Conservation (phyloP, 2,888 invertebrate genomes). For the Sminthurides aquaticus region DNA sequence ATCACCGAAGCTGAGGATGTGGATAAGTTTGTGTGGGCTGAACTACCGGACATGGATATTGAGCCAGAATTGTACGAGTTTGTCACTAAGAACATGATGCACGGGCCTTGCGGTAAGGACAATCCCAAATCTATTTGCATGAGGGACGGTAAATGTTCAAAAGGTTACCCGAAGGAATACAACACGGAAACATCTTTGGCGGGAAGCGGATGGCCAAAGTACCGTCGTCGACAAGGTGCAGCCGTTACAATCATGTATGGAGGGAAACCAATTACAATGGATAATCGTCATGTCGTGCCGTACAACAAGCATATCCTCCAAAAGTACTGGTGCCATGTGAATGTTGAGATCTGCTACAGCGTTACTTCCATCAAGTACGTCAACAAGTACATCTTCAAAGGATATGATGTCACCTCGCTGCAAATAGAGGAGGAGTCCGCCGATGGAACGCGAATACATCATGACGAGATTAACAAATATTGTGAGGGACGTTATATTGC, state of each 20-base stretch:
- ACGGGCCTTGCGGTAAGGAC: too few relatives aligned
- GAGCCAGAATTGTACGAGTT: neutral
- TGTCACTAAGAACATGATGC: neutral
- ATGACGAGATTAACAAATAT: too few relatives aligned
- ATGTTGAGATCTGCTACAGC: neutral
- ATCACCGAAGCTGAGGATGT: neutral
- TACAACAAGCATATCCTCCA: neutral
- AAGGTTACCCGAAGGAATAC: slow-evolving; percentile 9
- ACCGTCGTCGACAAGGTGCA: neutral
- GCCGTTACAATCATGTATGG: neutral
- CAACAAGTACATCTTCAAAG: neutral
- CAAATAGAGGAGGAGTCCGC: too few relatives aligned
- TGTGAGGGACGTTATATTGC: too few relatives aligned
- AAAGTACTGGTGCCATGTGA: neutral
- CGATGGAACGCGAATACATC: too few relatives aligned
- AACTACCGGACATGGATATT: slow-evolving; percentile 3
- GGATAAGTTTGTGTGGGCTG: slow-evolving; percentile 4
- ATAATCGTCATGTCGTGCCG: slow-evolving; percentile 3
- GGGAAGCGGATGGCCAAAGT: slow-evolving; percentile 2
- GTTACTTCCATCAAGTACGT: slow-evolving; percentile 1
- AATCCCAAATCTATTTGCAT: too few relatives aligned
- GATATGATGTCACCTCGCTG: too few relatives aligned
- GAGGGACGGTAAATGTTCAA: slow-evolving; percentile 7
- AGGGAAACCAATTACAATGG: neutral
- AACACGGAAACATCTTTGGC: neutral